Evolutionary conservation across 2,888 invertebrate genomes (phyloP).

Genomic region (Latheticus oryzae): DNA sequence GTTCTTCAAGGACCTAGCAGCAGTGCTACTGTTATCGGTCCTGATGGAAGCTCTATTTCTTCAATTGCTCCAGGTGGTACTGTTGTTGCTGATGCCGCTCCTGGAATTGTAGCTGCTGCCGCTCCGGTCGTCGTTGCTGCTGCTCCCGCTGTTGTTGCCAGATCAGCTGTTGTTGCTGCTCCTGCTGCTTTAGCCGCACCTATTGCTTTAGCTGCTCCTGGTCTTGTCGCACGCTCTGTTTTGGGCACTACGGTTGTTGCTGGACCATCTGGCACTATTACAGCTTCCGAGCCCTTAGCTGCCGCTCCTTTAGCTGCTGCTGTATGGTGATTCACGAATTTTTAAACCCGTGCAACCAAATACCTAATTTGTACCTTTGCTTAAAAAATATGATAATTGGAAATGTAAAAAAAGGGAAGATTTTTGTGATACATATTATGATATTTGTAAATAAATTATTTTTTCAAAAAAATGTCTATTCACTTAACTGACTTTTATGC

Average conservation of each 20-base stretch:
- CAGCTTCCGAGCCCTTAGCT: slow-evolving; percentile 45
- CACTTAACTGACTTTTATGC: too few species aligned
- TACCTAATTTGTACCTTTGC: slow-evolving; percentile 8
- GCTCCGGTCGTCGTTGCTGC: slow-evolving; percentile 52
- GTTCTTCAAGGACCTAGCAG: slow-evolving; percentile 36
- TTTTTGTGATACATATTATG: too few species aligned
- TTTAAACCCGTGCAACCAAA: too few species aligned
- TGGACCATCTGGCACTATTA: slow-evolving; percentile 55
- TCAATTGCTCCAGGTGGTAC: slow-evolving; percentile 46
- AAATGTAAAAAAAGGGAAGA: slow-evolving; percentile 20
- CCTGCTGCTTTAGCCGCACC: slow-evolving; percentile 13
- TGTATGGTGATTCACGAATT: slow-evolving; percentile 12
- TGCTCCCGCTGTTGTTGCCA: slow-evolving; percentile 18
- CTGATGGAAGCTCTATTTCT: slow-evolving; percentile 33
- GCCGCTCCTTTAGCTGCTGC: slow-evolving; percentile 9
- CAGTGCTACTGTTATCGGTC: slow-evolving; percentile 25
- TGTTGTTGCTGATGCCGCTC: slow-evolving; percentile 57
- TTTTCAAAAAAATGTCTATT: not conserved
- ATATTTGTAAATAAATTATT: slow-evolving; percentile 3
- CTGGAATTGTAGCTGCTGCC: slow-evolving; percentile 37
- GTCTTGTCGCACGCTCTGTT: slow-evolving; percentile 7
- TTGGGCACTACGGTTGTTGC: slow-evolving; percentile 44
- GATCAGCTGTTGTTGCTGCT: slow-evolving; percentile 8
- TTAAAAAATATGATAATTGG: slow-evolving; percentile 5
- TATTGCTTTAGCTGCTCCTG: slow-evolving; percentile 4